Conservation (phyloP, 1,140 invertebrate genomes). For the Streblospio benedicti region DNA sequence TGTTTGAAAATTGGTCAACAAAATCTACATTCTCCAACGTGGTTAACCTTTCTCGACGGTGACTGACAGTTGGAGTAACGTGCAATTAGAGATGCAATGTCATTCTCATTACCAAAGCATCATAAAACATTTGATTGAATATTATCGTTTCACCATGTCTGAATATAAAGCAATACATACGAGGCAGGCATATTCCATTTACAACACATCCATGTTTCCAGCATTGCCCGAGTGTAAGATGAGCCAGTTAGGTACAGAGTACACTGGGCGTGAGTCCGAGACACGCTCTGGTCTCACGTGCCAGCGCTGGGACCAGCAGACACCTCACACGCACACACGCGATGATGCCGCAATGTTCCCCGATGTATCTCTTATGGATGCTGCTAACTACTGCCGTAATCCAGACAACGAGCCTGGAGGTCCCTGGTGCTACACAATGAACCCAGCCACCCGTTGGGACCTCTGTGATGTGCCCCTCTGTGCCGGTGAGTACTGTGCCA, state of each 20-base stretch:
- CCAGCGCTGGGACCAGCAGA: constrained; percentile 22
- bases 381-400: constrained; percentile 13
- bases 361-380: constrained; percentile 1
- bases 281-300: constrained; percentile 20
- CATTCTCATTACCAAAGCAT: no score
- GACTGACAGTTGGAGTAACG: no score
- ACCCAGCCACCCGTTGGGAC: background rate
- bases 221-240: background rate
- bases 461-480: constrained; percentile 9
- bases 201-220: no score
- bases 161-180: background rate
- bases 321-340: constrained; percentile 19
- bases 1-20: no score
- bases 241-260: constrained; percentile 11
- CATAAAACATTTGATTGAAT: background rate
- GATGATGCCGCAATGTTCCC: constrained; percentile 2
- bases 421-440: constrained; percentile 15
- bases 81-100: no score
- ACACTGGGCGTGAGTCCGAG: constrained; percentile 16
- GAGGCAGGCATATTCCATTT: no score
- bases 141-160: background rate
- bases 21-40: no score
- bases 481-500: background rate
- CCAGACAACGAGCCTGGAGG: constrained; percentile 3
- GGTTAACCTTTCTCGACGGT: no score